Base-by-base conservation (phyloP, 1,140 invertebrate genomes). In the Varroa destructor region DNA sequence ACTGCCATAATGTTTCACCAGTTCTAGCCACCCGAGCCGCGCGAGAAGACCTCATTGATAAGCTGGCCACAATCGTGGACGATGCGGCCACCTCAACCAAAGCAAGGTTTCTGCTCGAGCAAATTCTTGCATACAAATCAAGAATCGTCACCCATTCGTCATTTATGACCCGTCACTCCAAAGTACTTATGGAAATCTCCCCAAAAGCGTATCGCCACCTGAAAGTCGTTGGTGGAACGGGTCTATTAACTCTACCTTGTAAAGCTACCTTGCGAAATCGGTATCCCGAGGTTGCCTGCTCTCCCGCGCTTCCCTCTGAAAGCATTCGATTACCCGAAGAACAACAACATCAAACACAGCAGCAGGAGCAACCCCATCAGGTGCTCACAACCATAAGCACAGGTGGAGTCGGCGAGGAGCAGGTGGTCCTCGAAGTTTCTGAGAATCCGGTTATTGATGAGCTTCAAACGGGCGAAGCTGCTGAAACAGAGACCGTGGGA, bases 261-360 rank as follows among this genome's bases (percentile, higher is more conserved):
- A 67, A 67, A 67, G 61, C 40, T 1, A 67, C 61, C 46, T 37
- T 67, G 61, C 61, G 61, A 46, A 67, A 37, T 67, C 61, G 61
- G 12, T 67, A 67, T 40, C 61, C 61, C 37, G 61, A 67, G 2
- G 46, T 51, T 8, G 46, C 46, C 46, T 51, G 46, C 8, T 3
- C 46, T 8, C 3, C 46, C 46, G 46, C 46, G 46, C 46, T 8
- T 51, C 46, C 46, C 4, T 5, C 46, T 8, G 46, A 5, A 3
- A 51, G 8, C 46, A 51, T 3, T 8, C 4, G 4, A 5, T 8
- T 5, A 8, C 8, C 46, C 3, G 46, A 51, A 5, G 46, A 51
- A 51, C 46, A 3, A 8, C 46, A 51, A 8, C 46, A 51, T 51
- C 8, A 51, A 5, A 25, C 25, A 0, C 46, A 51, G 46, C 46